These are phyloP conservation scores for Syngnathus rostellatus DNA, from an alignment of 2,797 vertebrate species.

Conservation along the genomic window DNA sequence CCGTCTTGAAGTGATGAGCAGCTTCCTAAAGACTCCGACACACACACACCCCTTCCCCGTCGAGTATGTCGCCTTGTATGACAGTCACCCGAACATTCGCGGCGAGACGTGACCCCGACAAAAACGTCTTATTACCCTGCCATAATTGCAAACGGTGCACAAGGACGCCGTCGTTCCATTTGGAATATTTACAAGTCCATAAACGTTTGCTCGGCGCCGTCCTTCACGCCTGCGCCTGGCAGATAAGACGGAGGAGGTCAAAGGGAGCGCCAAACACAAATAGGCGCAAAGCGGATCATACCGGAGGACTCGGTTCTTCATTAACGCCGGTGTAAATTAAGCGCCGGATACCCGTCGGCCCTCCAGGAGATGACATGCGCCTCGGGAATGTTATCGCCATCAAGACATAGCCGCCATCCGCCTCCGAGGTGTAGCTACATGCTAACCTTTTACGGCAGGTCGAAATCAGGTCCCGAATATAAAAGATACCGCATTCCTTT, in stretches of 20 bases:
- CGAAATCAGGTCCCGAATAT: background rate
- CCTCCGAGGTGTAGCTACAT: background rate
- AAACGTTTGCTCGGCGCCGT: slow-evolving; percentile 56
- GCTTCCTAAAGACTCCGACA: too few species aligned
- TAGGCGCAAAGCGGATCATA: slow-evolving; percentile 59
- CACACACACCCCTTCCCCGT: too few species aligned
- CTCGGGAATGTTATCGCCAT: slow-evolving; percentile 24
- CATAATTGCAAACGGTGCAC: slow-evolving; percentile 63
- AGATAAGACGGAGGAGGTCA: slow-evolving; percentile 64
- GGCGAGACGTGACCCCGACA: slow-evolving; percentile 42
- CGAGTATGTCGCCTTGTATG: background rate
- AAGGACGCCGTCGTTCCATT: slow-evolving; percentile 55
- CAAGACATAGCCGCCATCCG: background rate
- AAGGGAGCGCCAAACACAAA: slow-evolving; percentile 62
- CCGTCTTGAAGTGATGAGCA: too few species aligned
- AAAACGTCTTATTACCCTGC: slow-evolving; percentile 62
- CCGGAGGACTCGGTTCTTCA: slow-evolving; percentile 42
- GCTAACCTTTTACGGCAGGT: background rate
- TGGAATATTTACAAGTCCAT: slow-evolving; percentile 73
- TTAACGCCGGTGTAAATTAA: slow-evolving; percentile 46
- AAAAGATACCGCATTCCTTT: background rate
- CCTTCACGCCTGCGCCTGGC: slow-evolving; percentile 60
- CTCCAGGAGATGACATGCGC: slow-evolving; percentile 21
- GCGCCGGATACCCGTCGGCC: slow-evolving; percentile 40
- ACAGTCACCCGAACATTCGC: background rate